phyloP scores from a whole-genome alignment of 2,797 vertebrate genomes.

The Sebastolobus alascanus region DNA sequence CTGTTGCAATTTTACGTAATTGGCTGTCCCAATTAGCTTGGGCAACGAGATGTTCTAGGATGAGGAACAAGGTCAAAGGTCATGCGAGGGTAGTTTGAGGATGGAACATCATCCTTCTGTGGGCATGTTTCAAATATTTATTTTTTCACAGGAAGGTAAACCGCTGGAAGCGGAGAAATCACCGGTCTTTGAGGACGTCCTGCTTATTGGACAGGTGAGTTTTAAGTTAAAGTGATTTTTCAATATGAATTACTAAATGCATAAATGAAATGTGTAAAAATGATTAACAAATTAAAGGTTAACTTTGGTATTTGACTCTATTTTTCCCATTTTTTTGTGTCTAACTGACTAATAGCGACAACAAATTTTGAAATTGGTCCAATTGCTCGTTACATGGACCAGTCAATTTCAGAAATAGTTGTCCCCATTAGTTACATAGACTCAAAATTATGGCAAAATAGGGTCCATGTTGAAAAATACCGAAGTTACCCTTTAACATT shows the following conservation, averaged over 20 bases:
- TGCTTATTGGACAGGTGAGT: constrained; percentile 78
- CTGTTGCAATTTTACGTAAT: background rate
- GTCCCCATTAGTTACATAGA: no score
- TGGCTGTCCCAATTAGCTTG: background rate
- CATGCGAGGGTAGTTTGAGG: background rate
- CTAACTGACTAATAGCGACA: background rate
- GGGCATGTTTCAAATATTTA: background rate
- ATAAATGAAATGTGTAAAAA: background rate
- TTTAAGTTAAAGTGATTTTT: background rate
- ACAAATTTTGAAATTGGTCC: background rate
- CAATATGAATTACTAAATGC: background rate
- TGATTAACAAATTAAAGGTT: background rate
- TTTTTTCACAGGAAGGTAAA: constrained; percentile 62
- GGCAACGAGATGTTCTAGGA: background rate
- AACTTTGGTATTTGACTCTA: no score
- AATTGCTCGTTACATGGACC: background rate
- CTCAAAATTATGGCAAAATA: background rate
- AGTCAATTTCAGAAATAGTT: no score
- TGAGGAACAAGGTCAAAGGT: background rate
- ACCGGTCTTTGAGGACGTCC: constrained; percentile 73
- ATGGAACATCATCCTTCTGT: background rate
- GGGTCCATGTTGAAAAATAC: background rate
- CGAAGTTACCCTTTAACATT: background rate
- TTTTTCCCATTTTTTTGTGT: no score
- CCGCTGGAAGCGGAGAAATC: constrained; percentile 20